Conservation (phyloP, 1,140 invertebrate species). For the Achroia grisella region DNA sequence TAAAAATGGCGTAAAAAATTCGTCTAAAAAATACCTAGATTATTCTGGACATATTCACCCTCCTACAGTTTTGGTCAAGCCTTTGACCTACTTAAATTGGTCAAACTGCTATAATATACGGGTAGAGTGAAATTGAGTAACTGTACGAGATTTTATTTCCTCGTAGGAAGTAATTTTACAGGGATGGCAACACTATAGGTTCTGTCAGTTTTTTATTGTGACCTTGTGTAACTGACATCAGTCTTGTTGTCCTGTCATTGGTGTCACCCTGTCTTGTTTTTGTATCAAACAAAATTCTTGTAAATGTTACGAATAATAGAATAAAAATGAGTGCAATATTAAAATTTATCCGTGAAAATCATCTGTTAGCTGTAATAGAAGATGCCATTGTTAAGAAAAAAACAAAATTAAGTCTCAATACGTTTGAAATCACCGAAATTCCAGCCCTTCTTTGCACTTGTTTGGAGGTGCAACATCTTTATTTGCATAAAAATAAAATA, state of each 20-base stretch:
- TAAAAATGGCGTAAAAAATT: no score
- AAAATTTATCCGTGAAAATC: constrained; percentile 77
- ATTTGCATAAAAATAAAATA: constrained; percentile 76
- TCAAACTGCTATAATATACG: no score
- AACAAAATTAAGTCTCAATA: constrained; percentile 73
- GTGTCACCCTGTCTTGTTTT: constrained; percentile 11
- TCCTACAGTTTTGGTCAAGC: no score
- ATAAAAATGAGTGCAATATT: constrained; percentile 74
- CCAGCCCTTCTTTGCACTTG: constrained; percentile 73
- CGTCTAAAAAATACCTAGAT: no score
- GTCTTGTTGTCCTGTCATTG: constrained; percentile 21
- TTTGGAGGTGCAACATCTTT: constrained; percentile 72
- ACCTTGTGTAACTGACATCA: no score
- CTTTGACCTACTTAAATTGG: no score
- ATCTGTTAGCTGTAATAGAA: constrained; percentile 77
- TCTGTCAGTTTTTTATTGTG: no score
- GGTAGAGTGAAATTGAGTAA: no score
- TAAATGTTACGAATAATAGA: constrained; percentile 59
- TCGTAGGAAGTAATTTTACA: no score
- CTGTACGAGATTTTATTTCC: no score
- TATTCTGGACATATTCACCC: no score
- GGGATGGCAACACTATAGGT: no score
- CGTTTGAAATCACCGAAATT: constrained; percentile 74
- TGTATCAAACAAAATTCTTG: constrained; percentile 41
- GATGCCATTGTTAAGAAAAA: constrained; percentile 74